phyloP scores from a whole-genome alignment of 2,888 invertebrate genomes.

The Ptilodon capucinus region DNA sequence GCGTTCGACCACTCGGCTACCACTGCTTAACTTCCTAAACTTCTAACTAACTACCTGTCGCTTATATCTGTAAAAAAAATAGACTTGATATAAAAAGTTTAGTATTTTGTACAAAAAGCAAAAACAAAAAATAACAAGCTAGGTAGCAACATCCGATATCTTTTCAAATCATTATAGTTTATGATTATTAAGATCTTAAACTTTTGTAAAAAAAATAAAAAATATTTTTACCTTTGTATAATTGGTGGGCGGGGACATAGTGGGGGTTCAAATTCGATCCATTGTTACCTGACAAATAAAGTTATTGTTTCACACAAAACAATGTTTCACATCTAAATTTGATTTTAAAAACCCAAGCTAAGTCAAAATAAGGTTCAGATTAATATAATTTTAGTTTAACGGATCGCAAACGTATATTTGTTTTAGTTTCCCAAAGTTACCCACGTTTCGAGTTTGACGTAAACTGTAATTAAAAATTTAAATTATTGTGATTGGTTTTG shows the following conservation, averaged over 20 bases:
- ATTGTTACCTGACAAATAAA: constrained; percentile 70
- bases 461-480: constrained; percentile 71
- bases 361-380: constrained; percentile 5
- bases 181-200: constrained; percentile 53
- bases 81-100: too few relatives aligned
- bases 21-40: too few relatives aligned
- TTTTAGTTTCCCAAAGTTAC: constrained; percentile 18
- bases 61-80: too few relatives aligned
- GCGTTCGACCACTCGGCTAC: too few relatives aligned
- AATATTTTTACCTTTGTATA: constrained; percentile 39
- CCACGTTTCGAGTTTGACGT: constrained; percentile 47
- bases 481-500: constrained; percentile 80
- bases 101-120: background rate
- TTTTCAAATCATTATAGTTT: constrained; percentile 36
- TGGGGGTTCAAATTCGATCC: constrained; percentile 41
- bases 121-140: constrained; percentile 14
- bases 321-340: background rate
- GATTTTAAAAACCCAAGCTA: background rate
- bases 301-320: constrained; percentile 42
- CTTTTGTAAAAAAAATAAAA: constrained; percentile 34
- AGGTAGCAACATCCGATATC: constrained; percentile 20
- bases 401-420: constrained; percentile 8
- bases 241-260: constrained; percentile 47
- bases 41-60: too few relatives aligned
- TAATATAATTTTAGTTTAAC: background rate